A percentile compares a stretch with the other conserved stretches of the same genome.
phyloP scores from a whole-genome alignment of 2,888 invertebrate genomes.

The Drosophila testacea region DNA sequence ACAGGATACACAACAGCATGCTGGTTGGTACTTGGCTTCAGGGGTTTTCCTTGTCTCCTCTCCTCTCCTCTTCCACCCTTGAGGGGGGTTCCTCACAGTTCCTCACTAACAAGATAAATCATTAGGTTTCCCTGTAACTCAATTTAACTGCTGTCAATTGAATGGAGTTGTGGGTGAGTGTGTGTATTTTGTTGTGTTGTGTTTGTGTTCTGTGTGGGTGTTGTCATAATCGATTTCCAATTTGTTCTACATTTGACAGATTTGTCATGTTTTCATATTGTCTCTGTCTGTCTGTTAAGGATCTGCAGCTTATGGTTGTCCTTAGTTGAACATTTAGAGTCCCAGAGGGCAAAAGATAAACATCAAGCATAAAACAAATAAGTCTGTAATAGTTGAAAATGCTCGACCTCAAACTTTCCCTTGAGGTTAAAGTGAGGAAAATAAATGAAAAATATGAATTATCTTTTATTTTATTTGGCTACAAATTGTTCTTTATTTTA shows the following conservation, averaged over 20 bases:
- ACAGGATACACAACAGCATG: constrained; percentile 33
- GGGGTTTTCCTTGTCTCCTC: not conserved
- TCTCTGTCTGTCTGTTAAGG: constrained; percentile 17
- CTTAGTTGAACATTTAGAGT: constrained; percentile 11
- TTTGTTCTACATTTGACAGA: constrained; percentile 56
- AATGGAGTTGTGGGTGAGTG: constrained; percentile 23
- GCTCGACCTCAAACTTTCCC: constrained; percentile 5
- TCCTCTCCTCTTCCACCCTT: not conserved
- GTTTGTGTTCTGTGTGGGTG: constrained; percentile 9
- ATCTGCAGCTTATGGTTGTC: constrained; percentile 28
- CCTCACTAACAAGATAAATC: constrained; percentile 67
- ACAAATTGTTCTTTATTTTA: no score
- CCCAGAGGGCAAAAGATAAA: constrained; percentile 7
- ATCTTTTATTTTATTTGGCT: no score
- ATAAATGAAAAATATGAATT: not conserved
- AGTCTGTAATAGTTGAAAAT: not conserved
- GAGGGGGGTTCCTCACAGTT: constrained; percentile 1
- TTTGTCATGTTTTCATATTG: constrained; percentile 50
- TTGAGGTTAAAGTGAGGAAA: not conserved
- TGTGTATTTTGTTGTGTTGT: constrained; percentile 6
- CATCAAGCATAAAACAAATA: constrained; percentile 4
- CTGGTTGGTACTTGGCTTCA: constrained; percentile 24
- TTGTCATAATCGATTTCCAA: constrained; percentile 57
- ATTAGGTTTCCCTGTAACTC: constrained; percentile 51
- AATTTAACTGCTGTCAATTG: constrained; percentile 62